These are phyloP conservation scores for Lottia scabra DNA, from an alignment of 2,888 invertebrate genomes.

Conservation along the genomic window DNA sequence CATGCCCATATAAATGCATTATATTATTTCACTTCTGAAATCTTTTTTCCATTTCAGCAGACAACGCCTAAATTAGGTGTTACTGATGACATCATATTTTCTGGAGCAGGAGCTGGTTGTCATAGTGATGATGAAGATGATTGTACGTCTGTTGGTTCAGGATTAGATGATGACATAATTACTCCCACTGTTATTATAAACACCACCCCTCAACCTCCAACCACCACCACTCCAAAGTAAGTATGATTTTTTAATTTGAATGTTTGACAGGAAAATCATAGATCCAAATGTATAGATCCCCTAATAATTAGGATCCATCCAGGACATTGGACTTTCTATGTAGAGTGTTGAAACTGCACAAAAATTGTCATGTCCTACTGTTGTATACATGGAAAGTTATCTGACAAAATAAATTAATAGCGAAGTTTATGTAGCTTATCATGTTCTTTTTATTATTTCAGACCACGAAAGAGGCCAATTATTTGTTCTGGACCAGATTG, in stretches of 20 bases:
- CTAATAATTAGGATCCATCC: too few relatives aligned
- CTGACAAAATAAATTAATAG: too few relatives aligned
- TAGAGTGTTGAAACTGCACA: too few relatives aligned
- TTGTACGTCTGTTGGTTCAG: conserved; percentile 85
- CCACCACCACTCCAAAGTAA: conserved; percentile 59
- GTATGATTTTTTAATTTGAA: not conserved
- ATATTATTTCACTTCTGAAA: not conserved
- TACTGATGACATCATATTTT: conserved; percentile 89
- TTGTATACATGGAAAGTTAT: too few relatives aligned
- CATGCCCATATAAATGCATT: not conserved
- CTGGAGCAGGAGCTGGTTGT: conserved; percentile 92
- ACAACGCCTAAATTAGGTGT: conserved; percentile 53
- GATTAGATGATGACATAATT: conserved; percentile 84
- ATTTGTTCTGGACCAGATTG: not conserved
- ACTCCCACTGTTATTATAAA: conserved; percentile 88
- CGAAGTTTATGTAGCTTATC: too few relatives aligned
- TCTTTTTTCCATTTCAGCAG: conserved; percentile 37
- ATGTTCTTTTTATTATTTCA: conserved; percentile 6
- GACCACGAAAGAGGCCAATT: not conserved
- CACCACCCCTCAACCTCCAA: conserved; percentile 65
- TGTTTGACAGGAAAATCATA: too few relatives aligned
- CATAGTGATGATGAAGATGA: conserved; percentile 93
- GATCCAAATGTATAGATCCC: too few relatives aligned
- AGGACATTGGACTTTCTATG: too few relatives aligned
- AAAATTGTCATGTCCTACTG: too few relatives aligned